These are phyloP conservation scores for Muscina levida DNA, from an alignment of 2,888 invertebrate species.

Conservation along the genomic window DNA sequence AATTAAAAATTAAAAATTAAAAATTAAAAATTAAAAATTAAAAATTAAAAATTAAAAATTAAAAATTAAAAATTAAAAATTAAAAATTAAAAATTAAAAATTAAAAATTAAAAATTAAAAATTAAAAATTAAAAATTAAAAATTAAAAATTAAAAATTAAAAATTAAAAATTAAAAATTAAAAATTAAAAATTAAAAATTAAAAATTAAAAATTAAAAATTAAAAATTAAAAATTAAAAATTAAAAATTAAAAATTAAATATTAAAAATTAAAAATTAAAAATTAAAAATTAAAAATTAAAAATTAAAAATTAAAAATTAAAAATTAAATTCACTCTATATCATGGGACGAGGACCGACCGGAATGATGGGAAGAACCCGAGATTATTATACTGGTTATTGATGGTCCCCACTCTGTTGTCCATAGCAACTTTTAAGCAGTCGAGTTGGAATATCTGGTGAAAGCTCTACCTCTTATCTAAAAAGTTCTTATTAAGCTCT, in stretches of 20 bases:
- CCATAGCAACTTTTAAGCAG: too few species aligned
- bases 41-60: slow-evolving; percentile 16
- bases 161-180: slow-evolving; percentile 16
- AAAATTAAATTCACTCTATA: slow-evolving; percentile 1
- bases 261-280: slow-evolving; percentile 16
- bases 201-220: slow-evolving; percentile 16
- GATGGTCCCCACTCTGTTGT: too few species aligned
- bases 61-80: slow-evolving; percentile 16
- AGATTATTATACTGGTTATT: too few species aligned
- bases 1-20: slow-evolving; percentile 16
- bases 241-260: slow-evolving; percentile 13
- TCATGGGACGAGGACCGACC: too few species aligned
- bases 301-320: slow-evolving; percentile 16
- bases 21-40: slow-evolving; percentile 16
- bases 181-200: slow-evolving; percentile 16
- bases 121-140: slow-evolving; percentile 16
- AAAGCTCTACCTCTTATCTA: too few species aligned
- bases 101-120: slow-evolving; percentile 16
- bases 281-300: slow-evolving; percentile 16
- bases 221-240: slow-evolving; percentile 16
- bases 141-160: slow-evolving; percentile 16
- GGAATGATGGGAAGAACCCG: too few species aligned
- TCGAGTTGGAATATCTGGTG: too few species aligned
- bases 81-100: slow-evolving; percentile 16
- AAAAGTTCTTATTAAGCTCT: too few species aligned